phyloP scores from a whole-genome alignment of 1,140 invertebrate genomes.

The Megathymus violae region DNA sequence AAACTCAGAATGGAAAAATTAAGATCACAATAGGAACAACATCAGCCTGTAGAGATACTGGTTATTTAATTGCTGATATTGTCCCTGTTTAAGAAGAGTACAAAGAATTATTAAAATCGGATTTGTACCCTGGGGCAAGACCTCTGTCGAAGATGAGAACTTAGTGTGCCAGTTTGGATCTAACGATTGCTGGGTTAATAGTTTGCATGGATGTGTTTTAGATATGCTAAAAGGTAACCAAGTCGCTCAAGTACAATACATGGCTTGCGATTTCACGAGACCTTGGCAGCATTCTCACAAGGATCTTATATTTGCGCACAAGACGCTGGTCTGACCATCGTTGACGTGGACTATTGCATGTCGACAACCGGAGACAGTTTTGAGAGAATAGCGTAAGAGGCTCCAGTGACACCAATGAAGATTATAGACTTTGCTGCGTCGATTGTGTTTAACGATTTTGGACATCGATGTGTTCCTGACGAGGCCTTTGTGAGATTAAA shows the following conservation, averaged over 20 bases:
- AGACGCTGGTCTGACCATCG: conserved; percentile 47
- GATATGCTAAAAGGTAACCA: conserved; percentile 54
- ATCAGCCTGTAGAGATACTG: conserved; percentile 57
- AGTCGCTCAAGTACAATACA: conserved; percentile 61
- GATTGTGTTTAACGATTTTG: too few relatives aligned
- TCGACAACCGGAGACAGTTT: conserved; percentile 47
- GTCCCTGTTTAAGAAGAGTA: conserved; percentile 53
- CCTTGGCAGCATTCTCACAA: conserved; percentile 49
- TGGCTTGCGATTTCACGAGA: conserved; percentile 66
- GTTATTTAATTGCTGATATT: conserved; percentile 52
- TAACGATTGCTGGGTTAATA: conserved; percentile 67
- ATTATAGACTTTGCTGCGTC: too few relatives aligned
- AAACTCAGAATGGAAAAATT: conserved; percentile 54
- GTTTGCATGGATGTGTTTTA: conserved; percentile 66
- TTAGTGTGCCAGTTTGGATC: conserved; percentile 59
- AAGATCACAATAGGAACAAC: conserved; percentile 65
- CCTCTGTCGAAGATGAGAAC: conserved; percentile 41
- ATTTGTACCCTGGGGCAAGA: conserved; percentile 72
- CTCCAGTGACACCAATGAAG: conserved; percentile 46
- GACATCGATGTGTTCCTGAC: too few relatives aligned
- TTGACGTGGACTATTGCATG: conserved; percentile 61
- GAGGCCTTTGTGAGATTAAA: too few relatives aligned
- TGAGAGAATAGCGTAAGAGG: conserved; percentile 46
- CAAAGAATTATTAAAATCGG: conserved; percentile 57
- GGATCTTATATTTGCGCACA: conserved; percentile 57